phyloP scores from a whole-genome alignment of 2,888 invertebrate species.

The Dolichomitus sp. region DNA sequence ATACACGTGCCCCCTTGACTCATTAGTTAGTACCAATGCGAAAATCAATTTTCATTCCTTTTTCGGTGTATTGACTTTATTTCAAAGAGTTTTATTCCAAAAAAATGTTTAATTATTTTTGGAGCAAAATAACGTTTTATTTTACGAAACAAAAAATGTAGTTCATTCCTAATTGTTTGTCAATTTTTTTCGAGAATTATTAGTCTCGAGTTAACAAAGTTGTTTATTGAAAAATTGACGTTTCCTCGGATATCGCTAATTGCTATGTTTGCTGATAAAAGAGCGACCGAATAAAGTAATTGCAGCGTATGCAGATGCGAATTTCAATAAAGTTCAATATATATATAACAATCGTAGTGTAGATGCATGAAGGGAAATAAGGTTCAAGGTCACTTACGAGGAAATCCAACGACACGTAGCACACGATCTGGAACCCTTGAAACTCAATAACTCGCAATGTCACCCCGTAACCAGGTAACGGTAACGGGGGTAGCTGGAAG shows the following conservation, averaged over 20 bases:
- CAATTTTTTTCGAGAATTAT: too few species aligned
- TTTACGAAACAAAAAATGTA: too few species aligned
- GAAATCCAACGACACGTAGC: neutral
- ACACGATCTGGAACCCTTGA: neutral
- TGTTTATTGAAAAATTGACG: too few species aligned
- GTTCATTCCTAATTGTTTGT: too few species aligned
- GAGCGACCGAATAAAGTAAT: too few species aligned
- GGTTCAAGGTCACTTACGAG: neutral
- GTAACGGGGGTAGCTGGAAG: neutral
- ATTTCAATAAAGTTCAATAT: neutral
- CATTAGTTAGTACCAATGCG: neutral
- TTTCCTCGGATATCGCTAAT: too few species aligned
- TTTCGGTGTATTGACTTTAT: neutral
- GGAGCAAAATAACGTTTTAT: neutral
- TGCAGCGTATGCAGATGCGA: neutral
- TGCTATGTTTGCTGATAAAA: too few species aligned
- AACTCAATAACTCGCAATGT: neutral
- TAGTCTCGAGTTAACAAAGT: too few species aligned
- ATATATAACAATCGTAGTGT: neutral
- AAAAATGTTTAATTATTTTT: neutral
- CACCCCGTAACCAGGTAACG: neutral
- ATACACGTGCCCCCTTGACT: neutral
- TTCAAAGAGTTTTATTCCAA: neutral
- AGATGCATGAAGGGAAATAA: neutral
- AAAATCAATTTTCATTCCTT: neutral